A percentile compares a stretch with the other conserved stretches of the same genome.
These are phyloP conservation scores for Notoglanidium macrostoma DNA, from an alignment of 2,797 vertebrate genomes.

Conservation along the genomic window DNA sequence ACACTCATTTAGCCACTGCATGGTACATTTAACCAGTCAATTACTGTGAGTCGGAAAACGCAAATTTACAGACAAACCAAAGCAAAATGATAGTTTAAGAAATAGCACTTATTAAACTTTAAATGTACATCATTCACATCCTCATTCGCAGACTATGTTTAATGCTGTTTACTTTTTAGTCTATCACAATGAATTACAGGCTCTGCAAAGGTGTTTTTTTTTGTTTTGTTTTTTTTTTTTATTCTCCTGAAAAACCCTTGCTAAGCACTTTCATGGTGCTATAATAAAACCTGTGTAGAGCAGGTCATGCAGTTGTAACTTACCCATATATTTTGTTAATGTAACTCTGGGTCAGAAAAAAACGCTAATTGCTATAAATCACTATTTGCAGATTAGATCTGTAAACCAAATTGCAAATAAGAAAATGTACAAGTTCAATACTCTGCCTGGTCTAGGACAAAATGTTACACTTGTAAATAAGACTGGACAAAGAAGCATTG, in stretches of 20 bases:
- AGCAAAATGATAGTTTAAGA: slow-evolving; percentile 20
- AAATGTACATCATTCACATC: slow-evolving; percentile 45
- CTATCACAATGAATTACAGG: slow-evolving; percentile 46
- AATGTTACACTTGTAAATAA: not conserved
- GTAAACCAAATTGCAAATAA: not conserved
- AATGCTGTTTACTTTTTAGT: slow-evolving; percentile 22
- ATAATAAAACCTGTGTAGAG: not conserved
- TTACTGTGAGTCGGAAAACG: slow-evolving; percentile 35
- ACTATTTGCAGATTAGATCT: not conserved
- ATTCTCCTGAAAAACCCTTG: slow-evolving; percentile 32
- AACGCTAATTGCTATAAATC: not conserved
- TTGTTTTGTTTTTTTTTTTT: slow-evolving; percentile 9
- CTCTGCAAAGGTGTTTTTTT: slow-evolving; percentile 30
- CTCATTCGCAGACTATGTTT: slow-evolving; percentile 6
- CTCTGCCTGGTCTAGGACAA: not conserved
- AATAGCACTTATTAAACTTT: slow-evolving; percentile 39
- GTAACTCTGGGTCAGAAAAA: not conserved
- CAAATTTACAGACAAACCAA: slow-evolving; percentile 42
- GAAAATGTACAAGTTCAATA: not conserved
- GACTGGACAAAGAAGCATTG: not conserved
- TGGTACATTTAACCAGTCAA: slow-evolving; percentile 11
- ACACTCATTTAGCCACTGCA: slow-evolving; percentile 10
- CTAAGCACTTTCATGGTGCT: slow-evolving; percentile 14
- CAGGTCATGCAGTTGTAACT: not conserved
- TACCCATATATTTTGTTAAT: not conserved